Conservation (phyloP, 2,797 vertebrate species). For the Morelia viridis region DNA sequence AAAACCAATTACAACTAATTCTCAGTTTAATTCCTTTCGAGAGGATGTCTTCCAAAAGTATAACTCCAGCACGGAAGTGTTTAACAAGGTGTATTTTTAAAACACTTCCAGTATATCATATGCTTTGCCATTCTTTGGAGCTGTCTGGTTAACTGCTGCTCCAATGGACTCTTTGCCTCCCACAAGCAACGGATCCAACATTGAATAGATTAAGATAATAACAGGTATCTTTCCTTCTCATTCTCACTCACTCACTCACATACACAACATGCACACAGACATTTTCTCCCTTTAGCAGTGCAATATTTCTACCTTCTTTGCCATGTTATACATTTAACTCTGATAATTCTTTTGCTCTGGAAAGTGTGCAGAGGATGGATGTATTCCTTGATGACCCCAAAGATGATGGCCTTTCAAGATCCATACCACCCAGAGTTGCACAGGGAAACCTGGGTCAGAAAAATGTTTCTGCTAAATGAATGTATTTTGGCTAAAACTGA, state of each 20-base stretch:
- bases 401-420: neutral
- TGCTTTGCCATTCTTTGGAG: neutral
- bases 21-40: neutral
- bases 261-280: too few species aligned
- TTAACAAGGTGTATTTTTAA: neutral
- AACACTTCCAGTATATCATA: too few species aligned
- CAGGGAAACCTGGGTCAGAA: neutral
- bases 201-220: neutral
- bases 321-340: neutral
- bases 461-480: neutral
- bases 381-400: neutral
- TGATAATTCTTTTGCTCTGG: neutral
- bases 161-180: neutral
- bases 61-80: neutral
- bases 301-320: neutral
- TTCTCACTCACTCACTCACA: neutral
- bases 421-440: neutral
- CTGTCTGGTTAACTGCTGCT: too few species aligned
- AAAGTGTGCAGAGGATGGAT: neutral
- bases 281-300: neutral
- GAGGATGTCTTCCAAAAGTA: neutral
- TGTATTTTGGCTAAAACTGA: constrained; percentile 31
- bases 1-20: neutral
- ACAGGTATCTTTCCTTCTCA: neutral
- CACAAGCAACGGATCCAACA: neutral